Base-by-base conservation (phyloP, 2,797 vertebrate genomes). In the Craterocephalus amniculus region DNA sequence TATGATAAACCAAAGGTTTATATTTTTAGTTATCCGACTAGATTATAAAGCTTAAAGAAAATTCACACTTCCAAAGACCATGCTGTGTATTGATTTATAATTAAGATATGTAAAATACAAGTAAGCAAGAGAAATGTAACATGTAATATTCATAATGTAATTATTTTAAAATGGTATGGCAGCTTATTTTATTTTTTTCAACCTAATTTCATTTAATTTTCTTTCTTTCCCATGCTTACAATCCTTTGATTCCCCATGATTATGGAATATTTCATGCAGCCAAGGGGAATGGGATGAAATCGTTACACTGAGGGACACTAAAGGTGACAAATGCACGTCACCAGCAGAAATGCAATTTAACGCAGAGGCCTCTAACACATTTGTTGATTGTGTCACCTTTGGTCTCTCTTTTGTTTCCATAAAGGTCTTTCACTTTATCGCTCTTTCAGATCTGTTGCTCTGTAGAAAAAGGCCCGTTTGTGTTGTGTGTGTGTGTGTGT, bases 351-450 rank as follows among this genome's bases (percentile, higher is more conserved):
- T 63, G 45, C 63, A 79, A 86, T 88, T 72, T 45, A 62, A 83
- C 72, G 75, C 56, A n/a, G 18, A 48, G 63, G 22, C 64, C 62
- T 72, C 66, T 82, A 76, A 85, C 79, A 71, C 69, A 75, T 75
- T 78, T 24, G 54, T 67, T 90, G 88, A 89, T 93, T 88, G 87
- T 88, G 63, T 80, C 84, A 89, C 91, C 91, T 92, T 87, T 93
- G 87, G 61, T 87, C 86, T 0, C 20, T 76, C 83, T 88, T 92
- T 95, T 94, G 92, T 94, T 84, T 88, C 76, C 79, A 77, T 85
- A 95, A 95, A 95, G 94, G 94, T 95, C 94, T 89, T 84, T 65
- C 71, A 48, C 74, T 77, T 56, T 93, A 92, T 94, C 91, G 85
- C 58, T 59, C 32, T 67, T 80, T 80, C 43, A 45, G 86, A 93